Evolutionary conservation across 2,113 vertebrate species (phyloP).

Genomic region (Vireo altiloquus): DNA sequence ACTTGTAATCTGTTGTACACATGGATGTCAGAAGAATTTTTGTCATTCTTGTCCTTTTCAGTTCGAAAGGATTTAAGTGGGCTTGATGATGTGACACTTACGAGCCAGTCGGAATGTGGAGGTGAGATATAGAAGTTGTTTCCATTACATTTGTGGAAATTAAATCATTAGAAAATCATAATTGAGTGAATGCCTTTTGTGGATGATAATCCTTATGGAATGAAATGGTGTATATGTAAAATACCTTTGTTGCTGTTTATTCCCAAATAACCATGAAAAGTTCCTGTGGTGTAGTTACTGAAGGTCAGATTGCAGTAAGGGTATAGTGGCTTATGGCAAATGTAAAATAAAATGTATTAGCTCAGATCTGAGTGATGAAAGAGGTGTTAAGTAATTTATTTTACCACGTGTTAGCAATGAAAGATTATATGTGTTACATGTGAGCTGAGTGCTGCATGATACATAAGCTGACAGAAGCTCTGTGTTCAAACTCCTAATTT

Average conservation of each 20-base stretch:
- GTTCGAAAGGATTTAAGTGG: constrained; percentile 82
- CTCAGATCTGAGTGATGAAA: not conserved
- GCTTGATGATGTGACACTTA: constrained; percentile 82
- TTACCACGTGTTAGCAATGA: not conserved
- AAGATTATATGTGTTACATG: not conserved
- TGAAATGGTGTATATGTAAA: not conserved
- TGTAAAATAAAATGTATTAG: not conserved
- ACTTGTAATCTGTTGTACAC: not conserved
- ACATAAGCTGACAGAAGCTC: not conserved
- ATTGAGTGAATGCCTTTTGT: not conserved
- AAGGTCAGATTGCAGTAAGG: not conserved
- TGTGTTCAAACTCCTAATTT: not conserved
- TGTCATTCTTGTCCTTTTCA: constrained; percentile 53
- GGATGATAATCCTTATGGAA: not conserved
- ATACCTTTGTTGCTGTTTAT: not conserved
- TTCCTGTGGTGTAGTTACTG: not conserved
- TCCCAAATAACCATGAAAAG: not conserved
- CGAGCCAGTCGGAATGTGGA: constrained; percentile 83
- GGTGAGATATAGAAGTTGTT: constrained; percentile 67
- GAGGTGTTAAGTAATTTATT: not conserved
- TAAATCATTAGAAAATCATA: not conserved
- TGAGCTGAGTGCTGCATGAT: not conserved
- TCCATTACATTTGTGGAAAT: not conserved
- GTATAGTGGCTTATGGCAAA: not conserved
- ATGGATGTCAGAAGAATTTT: not conserved